phyloP scores from a whole-genome alignment of 2,113 vertebrate genomes.

The Ranitomeya variabilis region DNA sequence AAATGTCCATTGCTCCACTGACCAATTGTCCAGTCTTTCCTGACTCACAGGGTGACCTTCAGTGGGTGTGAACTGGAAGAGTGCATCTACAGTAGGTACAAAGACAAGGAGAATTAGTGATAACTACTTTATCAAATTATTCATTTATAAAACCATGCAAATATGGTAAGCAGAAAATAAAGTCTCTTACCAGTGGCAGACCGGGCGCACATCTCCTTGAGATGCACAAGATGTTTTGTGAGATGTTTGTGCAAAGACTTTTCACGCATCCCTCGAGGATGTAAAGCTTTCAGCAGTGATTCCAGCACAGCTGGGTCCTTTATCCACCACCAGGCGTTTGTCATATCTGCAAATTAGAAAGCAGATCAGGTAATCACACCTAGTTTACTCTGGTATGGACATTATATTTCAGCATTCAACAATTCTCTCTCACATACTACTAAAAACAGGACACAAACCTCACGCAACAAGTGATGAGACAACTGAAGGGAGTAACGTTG shows the following conservation, averaged over 20 bases:
- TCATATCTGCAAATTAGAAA: constrained; percentile 25
- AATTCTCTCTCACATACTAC: not conserved
- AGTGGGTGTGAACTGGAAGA: constrained; percentile 76
- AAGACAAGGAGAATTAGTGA: not conserved
- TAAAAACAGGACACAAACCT: too few species aligned
- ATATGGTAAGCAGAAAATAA: not conserved
- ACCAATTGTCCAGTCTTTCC: constrained; percentile 80
- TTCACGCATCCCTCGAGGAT: constrained; percentile 88
- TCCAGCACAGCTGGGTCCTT: constrained; percentile 82
- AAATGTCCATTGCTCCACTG: constrained; percentile 77
- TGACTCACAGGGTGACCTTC: constrained; percentile 67
- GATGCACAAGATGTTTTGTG: constrained; percentile 89
- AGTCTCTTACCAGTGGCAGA: constrained; percentile 74
- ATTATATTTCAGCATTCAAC: not conserved
- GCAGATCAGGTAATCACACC: not conserved
- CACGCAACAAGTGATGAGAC: too few species aligned
- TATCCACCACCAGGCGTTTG: constrained; percentile 90
- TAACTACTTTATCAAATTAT: not conserved
- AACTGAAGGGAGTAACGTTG: too few species aligned
- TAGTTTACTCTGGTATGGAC: not conserved
- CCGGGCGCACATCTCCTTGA: constrained; percentile 83
- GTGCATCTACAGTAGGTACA: constrained; percentile 74
- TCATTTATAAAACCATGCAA: too few species aligned
- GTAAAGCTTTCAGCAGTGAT: constrained; percentile 79
- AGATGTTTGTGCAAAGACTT: constrained; percentile 92